These are phyloP conservation scores for Pogonomyrmex californicus DNA, from an alignment of 1,140 invertebrate species.

Conservation along the genomic window DNA sequence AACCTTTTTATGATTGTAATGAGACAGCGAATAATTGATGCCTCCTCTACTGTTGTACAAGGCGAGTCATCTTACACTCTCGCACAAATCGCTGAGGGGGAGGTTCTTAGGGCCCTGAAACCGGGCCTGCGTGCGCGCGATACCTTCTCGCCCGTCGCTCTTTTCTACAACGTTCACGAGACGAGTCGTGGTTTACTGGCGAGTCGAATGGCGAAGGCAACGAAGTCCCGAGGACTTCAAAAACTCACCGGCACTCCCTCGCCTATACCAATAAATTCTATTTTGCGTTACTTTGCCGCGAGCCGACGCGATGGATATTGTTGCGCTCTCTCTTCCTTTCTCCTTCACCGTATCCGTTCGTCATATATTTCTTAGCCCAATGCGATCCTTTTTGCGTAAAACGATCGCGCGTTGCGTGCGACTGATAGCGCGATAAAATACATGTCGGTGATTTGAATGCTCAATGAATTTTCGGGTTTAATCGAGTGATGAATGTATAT, in stretches of 20 bases:
- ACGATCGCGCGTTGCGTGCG: background rate
- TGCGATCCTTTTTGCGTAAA: background rate
- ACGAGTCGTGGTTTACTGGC: slow-evolving; percentile 80
- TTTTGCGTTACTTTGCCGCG: slow-evolving; percentile 66
- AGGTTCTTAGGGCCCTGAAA: background rate
- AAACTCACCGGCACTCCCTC: slow-evolving; percentile 70
- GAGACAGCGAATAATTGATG: background rate
- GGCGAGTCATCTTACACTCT: background rate
- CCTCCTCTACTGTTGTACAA: background rate
- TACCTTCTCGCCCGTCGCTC: slow-evolving; percentile 22
- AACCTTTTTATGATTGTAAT: background rate
- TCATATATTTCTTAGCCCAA: slow-evolving; percentile 38
- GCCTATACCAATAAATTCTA: slow-evolving; percentile 72
- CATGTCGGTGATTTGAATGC: slow-evolving; percentile 44
- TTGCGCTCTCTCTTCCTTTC: slow-evolving; percentile 25
- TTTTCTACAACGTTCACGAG: slow-evolving; percentile 58
- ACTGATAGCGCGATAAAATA: slow-evolving; percentile 16
- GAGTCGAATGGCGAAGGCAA: slow-evolving; percentile 80
- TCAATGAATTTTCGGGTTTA: background rate
- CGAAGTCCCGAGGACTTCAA: slow-evolving; percentile 70
- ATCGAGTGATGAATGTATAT: background rate
- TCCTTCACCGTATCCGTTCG: background rate
- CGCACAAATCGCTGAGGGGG: background rate
- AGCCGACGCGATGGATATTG: slow-evolving; percentile 65
- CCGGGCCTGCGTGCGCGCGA: background rate